Conservation (phyloP, 2,797 vertebrate genomes). For the Avahi laniger region DNA sequence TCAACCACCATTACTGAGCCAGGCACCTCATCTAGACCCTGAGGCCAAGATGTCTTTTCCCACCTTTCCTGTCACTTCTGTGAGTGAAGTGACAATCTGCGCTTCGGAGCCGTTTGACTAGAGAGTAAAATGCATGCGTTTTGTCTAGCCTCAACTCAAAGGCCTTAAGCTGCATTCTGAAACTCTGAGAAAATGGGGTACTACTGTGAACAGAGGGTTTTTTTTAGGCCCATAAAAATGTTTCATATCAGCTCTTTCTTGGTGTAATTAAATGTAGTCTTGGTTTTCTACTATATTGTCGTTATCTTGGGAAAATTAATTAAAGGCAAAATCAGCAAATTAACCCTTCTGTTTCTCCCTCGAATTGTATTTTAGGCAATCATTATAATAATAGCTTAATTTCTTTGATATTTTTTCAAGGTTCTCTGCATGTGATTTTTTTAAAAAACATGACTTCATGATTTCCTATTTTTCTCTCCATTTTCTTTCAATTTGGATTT, state of each 20-base stretch:
- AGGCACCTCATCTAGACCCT: fast-evolving
- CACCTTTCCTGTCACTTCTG: not conserved
- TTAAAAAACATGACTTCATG: not conserved
- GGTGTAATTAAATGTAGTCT: not conserved
- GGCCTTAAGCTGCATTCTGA: not conserved
- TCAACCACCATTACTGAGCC: not conserved
- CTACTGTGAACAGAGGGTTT: not conserved
- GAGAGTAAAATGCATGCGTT: not conserved
- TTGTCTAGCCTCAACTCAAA: not conserved
- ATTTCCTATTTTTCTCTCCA: not conserved
- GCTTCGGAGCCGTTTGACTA: not conserved
- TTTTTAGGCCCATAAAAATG: not conserved
- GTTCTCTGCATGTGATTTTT: not conserved
- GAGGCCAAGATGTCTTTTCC: not conserved
- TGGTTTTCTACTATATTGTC: not conserved
- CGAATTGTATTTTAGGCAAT: not conserved
- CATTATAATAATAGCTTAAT: not conserved
- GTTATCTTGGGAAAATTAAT: not conserved
- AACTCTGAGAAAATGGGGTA: not conserved
- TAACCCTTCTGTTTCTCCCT: not conserved
- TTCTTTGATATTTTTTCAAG: not conserved
- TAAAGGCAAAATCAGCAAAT: not conserved
- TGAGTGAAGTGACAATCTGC: not conserved
- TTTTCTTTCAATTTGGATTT: not conserved
- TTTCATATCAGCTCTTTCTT: not conserved